Evolutionary conservation across 1,140 invertebrate genomes (phyloP).

Genomic region (Meteorus sp.): DNA sequence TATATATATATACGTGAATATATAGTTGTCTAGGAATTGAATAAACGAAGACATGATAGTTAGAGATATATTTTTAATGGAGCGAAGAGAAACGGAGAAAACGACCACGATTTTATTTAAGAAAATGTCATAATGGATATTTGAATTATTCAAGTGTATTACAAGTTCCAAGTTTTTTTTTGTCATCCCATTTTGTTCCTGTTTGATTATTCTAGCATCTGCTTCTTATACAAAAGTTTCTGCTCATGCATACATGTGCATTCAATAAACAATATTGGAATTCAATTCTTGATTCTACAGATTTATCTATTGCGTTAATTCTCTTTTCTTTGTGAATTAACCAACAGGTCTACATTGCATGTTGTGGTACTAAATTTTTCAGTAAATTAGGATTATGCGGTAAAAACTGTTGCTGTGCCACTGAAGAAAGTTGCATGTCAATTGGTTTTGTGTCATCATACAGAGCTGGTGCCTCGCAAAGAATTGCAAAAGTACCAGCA

Average conservation of each 20-base stretch:
- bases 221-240: no score
- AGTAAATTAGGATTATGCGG: conserved; percentile 50
- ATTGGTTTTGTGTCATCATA: conserved; percentile 90
- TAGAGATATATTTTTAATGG: no score
- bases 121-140: no score
- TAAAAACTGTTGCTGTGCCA: conserved; percentile 76
- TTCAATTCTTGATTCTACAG: neutral
- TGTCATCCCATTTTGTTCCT: no score
- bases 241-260: no score
- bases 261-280: conserved; percentile 12
- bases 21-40: neutral
- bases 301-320: neutral
- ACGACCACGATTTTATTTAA: no score
- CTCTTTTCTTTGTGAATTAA: conserved; percentile 6
- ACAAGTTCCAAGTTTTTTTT: no score
- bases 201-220: no score
- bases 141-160: no score
- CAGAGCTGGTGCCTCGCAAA: conserved; percentile 86
- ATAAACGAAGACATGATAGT: no score
- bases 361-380: conserved; percentile 36
- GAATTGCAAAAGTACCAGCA: conserved; percentile 83
- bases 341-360: conserved; percentile 5
- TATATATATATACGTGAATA: no score
- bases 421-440: conserved; percentile 81
- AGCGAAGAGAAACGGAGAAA: no score